Base-by-base conservation (phyloP, 2,888 invertebrate species). In the Pandemis corylana region DNA sequence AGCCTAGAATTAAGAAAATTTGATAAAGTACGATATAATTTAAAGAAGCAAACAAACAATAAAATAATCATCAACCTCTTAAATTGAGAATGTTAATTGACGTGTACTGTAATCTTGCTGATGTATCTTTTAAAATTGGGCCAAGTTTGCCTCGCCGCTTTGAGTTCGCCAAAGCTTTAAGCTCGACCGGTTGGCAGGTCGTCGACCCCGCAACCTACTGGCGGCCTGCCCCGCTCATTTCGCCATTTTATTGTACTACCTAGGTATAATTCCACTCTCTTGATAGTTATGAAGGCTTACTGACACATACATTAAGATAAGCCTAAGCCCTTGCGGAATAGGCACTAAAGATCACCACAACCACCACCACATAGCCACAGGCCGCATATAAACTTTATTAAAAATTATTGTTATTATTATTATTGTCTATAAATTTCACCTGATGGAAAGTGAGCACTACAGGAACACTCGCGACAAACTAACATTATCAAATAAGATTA, bases 181-280 rank as follows among this genome's bases (percentile, higher is more conserved):
- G 90, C 89, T 81, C 88, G 88, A 93, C 94, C 94, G 94, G 94
- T 94, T 90, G 88, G 82, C 80, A 85, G 93, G 89, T 83, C 93
- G 78, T 87, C 89, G 93, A 92, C 90, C 91, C 85, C 84, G 81
- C 92, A 92, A 93, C 93, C 93, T 92, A 93, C 91, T 93, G 88
- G 84, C 87, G 83, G 84, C 83, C 80, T 83, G 85, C 84, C 83
- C 84, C 81, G 82, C 76, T 81, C 82, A 80, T 80, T 76, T 81
- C 71, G 77, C 77, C 76, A 78, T 79, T 81, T 79, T 75, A 76
- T 80, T 79, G 78, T 79, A 80, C 77, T 77, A 78, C 79, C 80
- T 78, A 79, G 77, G 72, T 76, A 49, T 12, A 42, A 51, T 66
- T 65, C 64, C 69, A 72, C 59, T 72, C 69, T 62, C 63, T 13